Conservation (phyloP, 1,140 invertebrate genomes). For the Andricus grossulariae region DNA sequence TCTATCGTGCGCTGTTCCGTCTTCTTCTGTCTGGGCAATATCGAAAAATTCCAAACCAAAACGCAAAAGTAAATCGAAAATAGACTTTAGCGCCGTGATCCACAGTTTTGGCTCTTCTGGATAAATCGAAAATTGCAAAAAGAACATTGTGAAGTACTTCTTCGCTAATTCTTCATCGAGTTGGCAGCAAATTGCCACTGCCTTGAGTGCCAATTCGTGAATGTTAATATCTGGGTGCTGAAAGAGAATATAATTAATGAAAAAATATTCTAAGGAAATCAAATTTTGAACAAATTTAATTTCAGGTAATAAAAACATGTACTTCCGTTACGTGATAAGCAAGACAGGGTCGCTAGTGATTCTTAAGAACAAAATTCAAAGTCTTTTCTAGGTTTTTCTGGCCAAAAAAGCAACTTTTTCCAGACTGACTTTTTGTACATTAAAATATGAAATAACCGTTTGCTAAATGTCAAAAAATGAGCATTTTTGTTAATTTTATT, state of each 20-base stretch:
- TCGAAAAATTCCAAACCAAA: constrained; percentile 72
- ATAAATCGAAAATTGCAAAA: constrained; percentile 62
- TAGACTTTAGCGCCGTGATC: constrained; percentile 62
- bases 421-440: too few species aligned
- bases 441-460: too few species aligned
- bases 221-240: constrained; percentile 60
- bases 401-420: too few species aligned
- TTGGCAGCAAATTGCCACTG: constrained; percentile 64
- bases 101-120: constrained; percentile 61
- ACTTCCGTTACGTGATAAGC: background rate
- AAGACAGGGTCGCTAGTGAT: too few species aligned
- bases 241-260: constrained; percentile 40
- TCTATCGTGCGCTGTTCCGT: constrained; percentile 35
- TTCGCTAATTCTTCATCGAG: constrained; percentile 70
- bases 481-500: too few species aligned
- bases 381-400: too few species aligned
- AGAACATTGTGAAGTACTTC: constrained; percentile 66
- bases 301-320: background rate
- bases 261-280: constrained; percentile 1
- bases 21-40: constrained; percentile 49
- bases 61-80: constrained; percentile 70
- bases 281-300: background rate
- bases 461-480: too few species aligned
- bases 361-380: too few species aligned
- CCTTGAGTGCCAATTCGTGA: constrained; percentile 63